Base-by-base conservation (phyloP, 2,888 invertebrate species). In the Pocota personata region DNA sequence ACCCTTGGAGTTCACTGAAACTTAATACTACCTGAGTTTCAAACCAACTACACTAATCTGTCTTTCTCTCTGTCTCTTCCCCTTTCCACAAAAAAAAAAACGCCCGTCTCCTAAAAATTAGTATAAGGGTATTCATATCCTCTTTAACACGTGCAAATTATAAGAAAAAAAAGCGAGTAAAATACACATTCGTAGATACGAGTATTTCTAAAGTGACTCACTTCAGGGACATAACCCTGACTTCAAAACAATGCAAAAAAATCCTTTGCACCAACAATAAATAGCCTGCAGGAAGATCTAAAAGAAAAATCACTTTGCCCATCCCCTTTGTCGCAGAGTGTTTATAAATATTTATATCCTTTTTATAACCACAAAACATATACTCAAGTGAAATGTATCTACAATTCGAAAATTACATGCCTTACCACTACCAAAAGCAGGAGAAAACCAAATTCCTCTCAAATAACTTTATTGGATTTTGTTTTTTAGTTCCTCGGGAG, bases 271-370 rank as follows among this genome's bases (percentile, higher is more conserved):
- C 14, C 14, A 14, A 14, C n/a, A 4, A 37, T 7, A 40, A 12
- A 40, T 40, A 40, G 40, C 40, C 14, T 14, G 24, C n/a, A 52
- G 27, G 27, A n/a, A 52, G 2, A 27, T 14, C 27, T 14, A 52
- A 27, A 27, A 27, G 12, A 55, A 69, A 32, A 69, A 69, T 55
- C 1, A n/a, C 32, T 43, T 12, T 30, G 30, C 10, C 32, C 57
- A 27, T 57, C 69, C 57, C 32, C 19, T 32, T 46, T 71, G 57
- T 46, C 43, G 32, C 69, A 71, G 57, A 46, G 10, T 50, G 50
- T 50, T 16, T 48, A 72, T 48, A 72, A 60, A 72, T 60, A 60
- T 72, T 72, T 72, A 72, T 72, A 16, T 48, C 48, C 72, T 27
- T 50, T 35, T 0, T 14, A 0, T 16, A 0, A 19, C 57, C 57